phyloP scores from a whole-genome alignment of 2,888 invertebrate species.

The Tipula unca region DNA sequence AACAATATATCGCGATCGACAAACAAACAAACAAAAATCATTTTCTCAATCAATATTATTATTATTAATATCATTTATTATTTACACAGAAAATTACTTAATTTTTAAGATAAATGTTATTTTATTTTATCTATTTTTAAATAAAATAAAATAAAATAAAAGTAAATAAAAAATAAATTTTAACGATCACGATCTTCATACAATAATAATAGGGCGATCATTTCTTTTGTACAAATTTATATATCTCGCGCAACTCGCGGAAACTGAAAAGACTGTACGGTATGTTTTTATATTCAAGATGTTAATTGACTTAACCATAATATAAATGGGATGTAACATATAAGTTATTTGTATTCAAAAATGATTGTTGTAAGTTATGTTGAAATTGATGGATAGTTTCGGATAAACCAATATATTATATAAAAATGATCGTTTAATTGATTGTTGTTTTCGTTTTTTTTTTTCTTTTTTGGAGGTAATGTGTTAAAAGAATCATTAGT shows the following conservation, averaged over 20 bases:
- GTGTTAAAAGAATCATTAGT: constrained; percentile 14
- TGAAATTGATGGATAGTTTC: neutral
- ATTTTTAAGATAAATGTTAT: constrained; percentile 4
- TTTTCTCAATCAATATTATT: neutral
- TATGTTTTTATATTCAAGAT: neutral
- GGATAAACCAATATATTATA: neutral
- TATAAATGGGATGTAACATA: neutral
- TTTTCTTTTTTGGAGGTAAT: neutral
- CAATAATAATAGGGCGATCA: neutral
- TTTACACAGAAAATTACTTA: constrained; percentile 14
- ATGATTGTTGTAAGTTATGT: neutral
- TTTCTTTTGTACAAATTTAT: neutral
- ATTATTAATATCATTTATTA: neutral
- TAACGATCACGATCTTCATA: neutral
- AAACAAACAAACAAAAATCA: neutral
- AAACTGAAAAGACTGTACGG: neutral
- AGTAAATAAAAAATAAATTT: neutral
- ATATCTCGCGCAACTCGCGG: neutral
- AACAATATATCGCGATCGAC: neutral
- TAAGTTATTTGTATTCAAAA: neutral
- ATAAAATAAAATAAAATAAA: neutral
- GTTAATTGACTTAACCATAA: neutral
- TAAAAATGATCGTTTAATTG: neutral
- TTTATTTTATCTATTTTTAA: constrained; percentile 14
- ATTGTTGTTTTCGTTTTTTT: neutral